Conservation (phyloP, 1,140 invertebrate species). For the Tetraneura akinire region DNA sequence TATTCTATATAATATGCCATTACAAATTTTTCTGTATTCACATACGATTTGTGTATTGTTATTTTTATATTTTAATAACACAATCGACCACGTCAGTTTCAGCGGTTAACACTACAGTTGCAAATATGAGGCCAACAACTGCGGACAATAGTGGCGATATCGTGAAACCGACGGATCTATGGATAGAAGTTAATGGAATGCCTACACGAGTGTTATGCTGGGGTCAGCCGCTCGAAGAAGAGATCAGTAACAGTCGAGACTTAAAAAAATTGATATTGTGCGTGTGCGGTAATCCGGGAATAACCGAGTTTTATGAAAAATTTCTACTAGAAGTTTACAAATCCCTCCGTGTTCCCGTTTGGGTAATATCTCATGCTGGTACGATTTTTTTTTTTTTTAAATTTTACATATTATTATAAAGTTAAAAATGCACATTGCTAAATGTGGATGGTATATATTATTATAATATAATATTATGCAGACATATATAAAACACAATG, state of each 20-base stretch:
- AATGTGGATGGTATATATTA: too few relatives aligned
- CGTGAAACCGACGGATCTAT: constrained; percentile 12
- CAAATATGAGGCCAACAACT: background rate
- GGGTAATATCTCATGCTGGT: constrained; percentile 72
- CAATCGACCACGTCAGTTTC: background rate
- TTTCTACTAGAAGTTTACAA: constrained; percentile 69
- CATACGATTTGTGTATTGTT: too few relatives aligned
- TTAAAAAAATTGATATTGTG: constrained; percentile 62
- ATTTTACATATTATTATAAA: background rate
- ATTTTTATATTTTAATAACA: too few relatives aligned
- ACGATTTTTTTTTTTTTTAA: background rate
- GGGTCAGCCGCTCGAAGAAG: constrained; percentile 70
- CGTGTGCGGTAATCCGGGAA: constrained; percentile 72
- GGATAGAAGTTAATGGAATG: constrained; percentile 65
- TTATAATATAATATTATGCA: too few relatives aligned
- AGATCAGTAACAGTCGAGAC: constrained; percentile 57
- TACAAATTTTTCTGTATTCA: too few relatives aligned
- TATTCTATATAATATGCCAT: too few relatives aligned
- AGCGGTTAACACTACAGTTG: background rate
- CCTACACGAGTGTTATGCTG: constrained; percentile 70
- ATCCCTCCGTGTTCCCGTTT: constrained; percentile 66
- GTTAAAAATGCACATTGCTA: too few relatives aligned
- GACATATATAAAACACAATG: too few relatives aligned
- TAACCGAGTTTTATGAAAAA: constrained; percentile 70
- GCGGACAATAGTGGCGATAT: background rate